Evolutionary conservation across 2,797 vertebrate species (phyloP).

Genomic region (Rhinoraja longicauda): DNA sequence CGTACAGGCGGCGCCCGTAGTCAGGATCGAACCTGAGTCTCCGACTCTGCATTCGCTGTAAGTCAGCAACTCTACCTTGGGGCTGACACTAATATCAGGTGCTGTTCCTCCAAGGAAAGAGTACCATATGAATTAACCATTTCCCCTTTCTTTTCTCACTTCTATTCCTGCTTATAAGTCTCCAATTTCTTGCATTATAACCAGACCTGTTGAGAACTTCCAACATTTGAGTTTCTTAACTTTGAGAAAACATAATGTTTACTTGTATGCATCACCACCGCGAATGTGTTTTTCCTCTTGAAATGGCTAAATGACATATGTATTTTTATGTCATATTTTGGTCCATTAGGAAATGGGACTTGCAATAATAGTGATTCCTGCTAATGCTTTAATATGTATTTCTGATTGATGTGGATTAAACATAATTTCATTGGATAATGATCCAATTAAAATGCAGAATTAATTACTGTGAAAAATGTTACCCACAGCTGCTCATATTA

Average conservation of each 20-base stretch:
- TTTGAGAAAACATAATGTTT: not conserved
- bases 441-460: constrained; percentile 27
- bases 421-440: constrained; percentile 30
- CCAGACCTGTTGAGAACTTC: not conserved
- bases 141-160: not conserved
- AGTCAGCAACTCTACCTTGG: too few species aligned
- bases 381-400: constrained; percentile 22
- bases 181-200: not conserved
- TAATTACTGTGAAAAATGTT: constrained; percentile 31
- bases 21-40: too few species aligned
- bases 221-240: not conserved
- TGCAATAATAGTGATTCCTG: not conserved
- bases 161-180: not conserved
- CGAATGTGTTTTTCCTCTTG: not conserved
- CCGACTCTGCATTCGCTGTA: too few species aligned
- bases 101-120: too few species aligned
- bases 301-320: too few species aligned
- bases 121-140: not conserved
- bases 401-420: constrained; percentile 24
- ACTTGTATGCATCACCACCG: not conserved
- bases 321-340: not conserved
- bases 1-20: too few species aligned
- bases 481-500: constrained; percentile 26
- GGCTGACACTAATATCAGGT: too few species aligned
- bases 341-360: not conserved